phyloP scores from a whole-genome alignment of 2,888 invertebrate genomes.

The Phyllotreta cruciferae region DNA sequence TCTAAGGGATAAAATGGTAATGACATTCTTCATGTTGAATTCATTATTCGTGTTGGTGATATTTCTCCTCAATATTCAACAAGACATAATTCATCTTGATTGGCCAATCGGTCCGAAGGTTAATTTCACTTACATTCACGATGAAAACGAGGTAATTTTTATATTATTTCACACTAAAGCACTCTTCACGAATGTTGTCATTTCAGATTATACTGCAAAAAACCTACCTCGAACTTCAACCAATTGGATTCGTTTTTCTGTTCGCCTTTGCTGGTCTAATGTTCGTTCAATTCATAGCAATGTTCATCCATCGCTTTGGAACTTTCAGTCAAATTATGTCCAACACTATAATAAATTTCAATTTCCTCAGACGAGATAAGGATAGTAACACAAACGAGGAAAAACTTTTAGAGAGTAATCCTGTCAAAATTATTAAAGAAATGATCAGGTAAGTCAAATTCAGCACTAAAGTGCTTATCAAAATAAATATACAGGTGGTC shows the following conservation, averaged over 20 bases:
- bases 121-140: slow-evolving; percentile 55
- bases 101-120: slow-evolving; percentile 71
- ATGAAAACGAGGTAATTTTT: slow-evolving; percentile 50
- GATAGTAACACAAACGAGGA: slow-evolving; percentile 83
- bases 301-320: slow-evolving; percentile 78
- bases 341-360: slow-evolving; percentile 64
- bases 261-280: slow-evolving; percentile 74
- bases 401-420: slow-evolving; percentile 84
- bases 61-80: slow-evolving; percentile 75
- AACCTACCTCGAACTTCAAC: slow-evolving; percentile 72
- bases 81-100: slow-evolving; percentile 70
- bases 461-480: background rate
- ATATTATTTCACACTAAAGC: slow-evolving; percentile 12
- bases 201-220: slow-evolving; percentile 64
- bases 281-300: slow-evolving; percentile 75
- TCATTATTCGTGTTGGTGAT: slow-evolving; percentile 78
- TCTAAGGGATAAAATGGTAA: slow-evolving; percentile 71
- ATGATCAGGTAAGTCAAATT: slow-evolving; percentile 65
- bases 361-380: slow-evolving; percentile 55
- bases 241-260: slow-evolving; percentile 78
- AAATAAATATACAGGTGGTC: background rate
- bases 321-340: slow-evolving; percentile 79
- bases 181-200: background rate
- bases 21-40: slow-evolving; percentile 79
- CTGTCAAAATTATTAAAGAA: slow-evolving; percentile 87